These are phyloP conservation scores for Horisme vitalbata DNA, from an alignment of 2,888 invertebrate species.

Conservation along the genomic window DNA sequence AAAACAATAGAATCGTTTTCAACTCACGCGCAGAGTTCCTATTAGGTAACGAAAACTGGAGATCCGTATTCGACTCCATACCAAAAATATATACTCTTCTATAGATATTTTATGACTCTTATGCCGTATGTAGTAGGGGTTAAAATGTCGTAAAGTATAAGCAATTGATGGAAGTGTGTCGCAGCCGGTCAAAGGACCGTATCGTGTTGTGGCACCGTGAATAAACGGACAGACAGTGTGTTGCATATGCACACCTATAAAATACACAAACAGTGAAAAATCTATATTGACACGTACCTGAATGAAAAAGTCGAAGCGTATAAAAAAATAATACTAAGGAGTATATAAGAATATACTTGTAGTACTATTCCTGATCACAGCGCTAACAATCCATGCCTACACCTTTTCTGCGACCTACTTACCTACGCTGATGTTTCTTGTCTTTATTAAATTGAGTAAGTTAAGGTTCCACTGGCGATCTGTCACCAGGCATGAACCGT, in stretches of 20 bases:
- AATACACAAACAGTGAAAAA: slow-evolving; percentile 51
- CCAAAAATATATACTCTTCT: slow-evolving; percentile 30
- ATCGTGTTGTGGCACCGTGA: slow-evolving; percentile 71
- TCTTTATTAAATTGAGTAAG: too few relatives aligned
- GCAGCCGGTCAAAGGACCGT: slow-evolving; percentile 54
- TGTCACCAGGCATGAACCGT: too few relatives aligned
- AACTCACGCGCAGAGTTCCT: slow-evolving; percentile 66
- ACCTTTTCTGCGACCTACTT: too few relatives aligned
- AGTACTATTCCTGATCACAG: too few relatives aligned
- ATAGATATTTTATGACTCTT: slow-evolving; percentile 4
- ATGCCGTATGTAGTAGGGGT: slow-evolving; percentile 27
- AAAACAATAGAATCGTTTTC: slow-evolving; percentile 60
- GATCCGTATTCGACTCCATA: slow-evolving; percentile 50
- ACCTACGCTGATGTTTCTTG: too few relatives aligned
- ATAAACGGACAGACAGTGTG: slow-evolving; percentile 66
- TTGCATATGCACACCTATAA: slow-evolving; percentile 64
- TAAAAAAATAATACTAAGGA: too few relatives aligned
- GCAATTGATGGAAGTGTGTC: slow-evolving; percentile 21
- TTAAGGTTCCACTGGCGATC: too few relatives aligned
- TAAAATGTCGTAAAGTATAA: slow-evolving; percentile 23
- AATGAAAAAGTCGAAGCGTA: too few relatives aligned
- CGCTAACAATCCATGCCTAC: too few relatives aligned
- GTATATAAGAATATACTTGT: too few relatives aligned
- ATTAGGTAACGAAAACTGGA: slow-evolving; percentile 64
- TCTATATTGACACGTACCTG: slow-evolving; percentile 25